Evolutionary conservation across 2,888 invertebrate genomes (phyloP).

Genomic region (Acanthoscelides obtectus): DNA sequence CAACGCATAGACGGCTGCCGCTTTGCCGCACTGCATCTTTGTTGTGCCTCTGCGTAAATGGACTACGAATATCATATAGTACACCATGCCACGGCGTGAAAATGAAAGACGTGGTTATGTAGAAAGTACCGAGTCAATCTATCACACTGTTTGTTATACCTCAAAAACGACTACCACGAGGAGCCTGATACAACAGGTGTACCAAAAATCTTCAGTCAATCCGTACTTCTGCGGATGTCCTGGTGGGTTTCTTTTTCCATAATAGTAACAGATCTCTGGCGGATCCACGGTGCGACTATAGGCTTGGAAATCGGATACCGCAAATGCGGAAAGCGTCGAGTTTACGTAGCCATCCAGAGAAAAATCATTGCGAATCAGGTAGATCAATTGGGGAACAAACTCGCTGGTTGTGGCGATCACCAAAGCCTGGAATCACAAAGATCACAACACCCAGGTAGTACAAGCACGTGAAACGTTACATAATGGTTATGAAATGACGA

Average conservation of each 20-base stretch:
- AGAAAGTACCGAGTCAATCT: no score
- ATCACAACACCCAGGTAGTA: no score
- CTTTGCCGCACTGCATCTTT: no score
- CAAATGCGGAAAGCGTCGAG: constrained; percentile 25
- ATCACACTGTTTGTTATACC: constrained; percentile 43
- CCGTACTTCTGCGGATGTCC: constrained; percentile 35
- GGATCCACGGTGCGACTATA: not conserved
- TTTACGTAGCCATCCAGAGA: constrained; percentile 27
- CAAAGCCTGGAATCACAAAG: constrained; percentile 33
- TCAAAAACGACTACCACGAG: constrained; percentile 59
- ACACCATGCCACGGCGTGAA: no score
- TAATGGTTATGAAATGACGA: no score
- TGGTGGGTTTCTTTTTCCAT: constrained; percentile 41
- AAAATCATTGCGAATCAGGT: constrained; percentile 9
- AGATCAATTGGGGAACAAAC: constrained; percentile 31
- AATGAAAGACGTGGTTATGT: no score
- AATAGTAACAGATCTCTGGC: constrained; percentile 38
- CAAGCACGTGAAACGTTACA: no score
- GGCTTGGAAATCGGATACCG: not conserved
- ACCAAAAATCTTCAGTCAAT: constrained; percentile 52
- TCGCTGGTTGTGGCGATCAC: constrained; percentile 38
- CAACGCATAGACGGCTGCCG: no score
- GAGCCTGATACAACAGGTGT: constrained; percentile 53
- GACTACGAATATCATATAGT: no score
- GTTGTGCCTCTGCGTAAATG: no score